A percentile compares a stretch with the other conserved stretches of the same genome.
Evolutionary conservation across 2,797 vertebrate species (phyloP).

Genomic region (Manis pentadactyla): DNA sequence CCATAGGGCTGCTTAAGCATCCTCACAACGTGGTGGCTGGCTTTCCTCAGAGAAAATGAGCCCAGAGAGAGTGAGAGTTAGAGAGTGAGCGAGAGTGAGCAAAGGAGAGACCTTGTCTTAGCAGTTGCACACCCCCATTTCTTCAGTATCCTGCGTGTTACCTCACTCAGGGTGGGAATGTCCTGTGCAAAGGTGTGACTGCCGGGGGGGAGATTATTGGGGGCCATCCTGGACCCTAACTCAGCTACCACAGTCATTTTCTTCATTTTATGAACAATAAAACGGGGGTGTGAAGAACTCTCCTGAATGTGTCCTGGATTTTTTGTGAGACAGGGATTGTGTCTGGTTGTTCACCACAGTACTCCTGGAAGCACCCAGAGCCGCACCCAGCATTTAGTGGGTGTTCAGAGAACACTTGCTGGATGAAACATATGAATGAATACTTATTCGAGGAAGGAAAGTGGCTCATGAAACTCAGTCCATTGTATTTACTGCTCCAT

Average conservation of each 20-base stretch:
- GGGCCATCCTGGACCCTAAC: neutral
- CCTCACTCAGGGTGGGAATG: neutral
- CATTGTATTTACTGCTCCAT: neutral
- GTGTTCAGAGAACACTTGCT: neutral
- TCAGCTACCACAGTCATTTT: neutral
- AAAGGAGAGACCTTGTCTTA: neutral
- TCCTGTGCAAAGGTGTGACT: neutral
- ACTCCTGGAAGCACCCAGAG: neutral
- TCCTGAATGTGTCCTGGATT: neutral
- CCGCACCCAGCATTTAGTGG: accelerated
- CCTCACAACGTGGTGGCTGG: neutral
- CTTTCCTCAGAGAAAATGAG: neutral
- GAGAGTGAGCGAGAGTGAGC: neutral
- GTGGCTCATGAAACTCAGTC: neutral
- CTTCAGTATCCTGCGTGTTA: neutral
- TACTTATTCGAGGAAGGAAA: neutral
- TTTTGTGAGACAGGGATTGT: neutral
- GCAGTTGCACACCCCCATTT: neutral
- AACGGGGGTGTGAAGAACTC: neutral
- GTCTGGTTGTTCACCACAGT: neutral
- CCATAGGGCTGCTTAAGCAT: neutral
- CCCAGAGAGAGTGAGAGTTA: neutral
- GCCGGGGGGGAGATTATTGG: neutral
- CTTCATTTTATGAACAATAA: neutral
- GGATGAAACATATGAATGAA: neutral